Conservation (phyloP, 2,113 vertebrate species). For the Melanerpes formicivorus region DNA sequence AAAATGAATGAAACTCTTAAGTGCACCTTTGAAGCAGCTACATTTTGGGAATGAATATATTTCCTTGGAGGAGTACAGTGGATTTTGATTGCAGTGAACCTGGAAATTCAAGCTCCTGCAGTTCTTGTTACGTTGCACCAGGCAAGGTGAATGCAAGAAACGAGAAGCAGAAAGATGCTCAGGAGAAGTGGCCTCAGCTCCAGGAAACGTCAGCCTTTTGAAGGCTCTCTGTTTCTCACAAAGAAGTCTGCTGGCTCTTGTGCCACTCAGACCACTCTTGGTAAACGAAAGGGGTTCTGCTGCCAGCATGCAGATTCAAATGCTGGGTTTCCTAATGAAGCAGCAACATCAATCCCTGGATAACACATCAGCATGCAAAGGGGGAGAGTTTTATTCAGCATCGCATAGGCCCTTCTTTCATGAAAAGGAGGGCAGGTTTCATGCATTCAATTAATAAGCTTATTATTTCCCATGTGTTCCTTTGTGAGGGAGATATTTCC, state of each 20-base stretch:
- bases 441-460: slow-evolving; percentile 62
- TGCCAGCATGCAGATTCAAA: slow-evolving; percentile 30
- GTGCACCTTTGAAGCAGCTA: background rate
- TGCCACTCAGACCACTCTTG: background rate
- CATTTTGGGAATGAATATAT: background rate
- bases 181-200: background rate
- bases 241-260: slow-evolving; percentile 12
- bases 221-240: background rate
- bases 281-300: background rate
- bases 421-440: slow-evolving; percentile 47
- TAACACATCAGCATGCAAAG: slow-evolving; percentile 50
- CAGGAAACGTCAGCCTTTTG: background rate
- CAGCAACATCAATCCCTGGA: background rate
- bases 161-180: background rate
- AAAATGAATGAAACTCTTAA: background rate
- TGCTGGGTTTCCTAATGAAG: slow-evolving; percentile 28
- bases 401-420: slow-evolving; percentile 65
- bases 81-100: background rate
- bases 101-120: background rate
- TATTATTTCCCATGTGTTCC: slow-evolving; percentile 67
- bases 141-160: background rate
- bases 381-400: slow-evolving; percentile 54
- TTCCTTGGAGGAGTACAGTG: background rate
- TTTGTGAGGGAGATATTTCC: slow-evolving; percentile 63
- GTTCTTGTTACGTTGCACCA: background rate